Base-by-base conservation (phyloP, 92 coral and sea anemone species). In the Ricordea florida region DNA sequence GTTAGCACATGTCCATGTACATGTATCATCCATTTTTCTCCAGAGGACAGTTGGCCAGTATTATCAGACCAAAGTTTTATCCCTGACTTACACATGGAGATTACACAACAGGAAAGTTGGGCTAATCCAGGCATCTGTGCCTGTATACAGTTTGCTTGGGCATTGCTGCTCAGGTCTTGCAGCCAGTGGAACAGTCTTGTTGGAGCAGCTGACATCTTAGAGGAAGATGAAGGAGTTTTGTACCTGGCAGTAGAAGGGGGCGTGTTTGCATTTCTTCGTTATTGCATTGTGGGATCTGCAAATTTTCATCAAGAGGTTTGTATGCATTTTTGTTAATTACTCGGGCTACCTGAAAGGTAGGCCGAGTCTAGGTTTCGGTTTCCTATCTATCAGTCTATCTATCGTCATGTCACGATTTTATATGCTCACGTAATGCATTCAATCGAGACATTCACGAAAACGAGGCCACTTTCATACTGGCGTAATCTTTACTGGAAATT, bases 251-350 rank as follows among this genome's bases (percentile, higher is more conserved):
- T 94, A 24, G 87, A 87, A 43, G 89, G 87, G 8, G 77, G 76
- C 32, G 94, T 89, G 51, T 94, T 94, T 65, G 83, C 72, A 2
- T 94, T 91, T 35, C 79, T 87, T 20, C 71, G 89, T 47, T 72
- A 70, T 15, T 80, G 76, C 71, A 85, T 94, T 16, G 36, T 94
- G 17, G 88, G 84, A 42, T 85, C 94, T 37, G 49, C 81, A 17
- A 85, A 79, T 59, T 94, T 94, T 69, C 83, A 94, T 53, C 93
- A 91, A 59, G 98, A 94, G 97, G 98, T 94, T 61, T 10, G 67
- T 2, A 2, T 1, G 41, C n/a, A 31, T 56, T 2, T 31, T 14
- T 15, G 13, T 56, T 47, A 17, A 3, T 7, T 20, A 41, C 47
- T 41, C n/a, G n/a, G n/a, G n/a, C n/a, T n/a, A n/a, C n/a, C n/a